Percentiles rank a stretch among this genome's conserved stretches.
These are phyloP conservation scores for Terrapene triunguis DNA, from an alignment of 2,113 vertebrate species.

Conservation along the genomic window DNA sequence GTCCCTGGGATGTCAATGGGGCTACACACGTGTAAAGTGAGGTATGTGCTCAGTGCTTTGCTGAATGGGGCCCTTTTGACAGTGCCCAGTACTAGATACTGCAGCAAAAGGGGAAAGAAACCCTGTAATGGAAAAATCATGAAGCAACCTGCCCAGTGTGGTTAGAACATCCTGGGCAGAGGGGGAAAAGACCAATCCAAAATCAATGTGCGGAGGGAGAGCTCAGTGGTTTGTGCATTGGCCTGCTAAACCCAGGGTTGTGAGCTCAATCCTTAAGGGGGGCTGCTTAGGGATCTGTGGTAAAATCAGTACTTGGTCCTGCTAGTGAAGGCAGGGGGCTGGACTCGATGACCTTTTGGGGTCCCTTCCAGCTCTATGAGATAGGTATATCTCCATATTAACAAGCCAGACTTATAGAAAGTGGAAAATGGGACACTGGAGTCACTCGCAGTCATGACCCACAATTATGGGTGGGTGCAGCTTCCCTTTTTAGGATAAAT, in stretches of 20 bases:
- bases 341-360: no score
- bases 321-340: no score
- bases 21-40: neutral
- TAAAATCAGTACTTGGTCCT: no score
- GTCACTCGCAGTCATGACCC: neutral
- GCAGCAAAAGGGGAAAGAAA: neutral
- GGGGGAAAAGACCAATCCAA: neutral
- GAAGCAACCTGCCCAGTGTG: no score
- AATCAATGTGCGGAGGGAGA: neutral
- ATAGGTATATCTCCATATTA: no score
- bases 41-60: neutral
- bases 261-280: no score
- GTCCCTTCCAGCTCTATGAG: no score
- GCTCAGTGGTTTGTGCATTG: no score
- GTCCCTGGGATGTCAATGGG: rapidly evolving
- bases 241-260: no score
- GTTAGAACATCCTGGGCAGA: neutral
- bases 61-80: neutral
- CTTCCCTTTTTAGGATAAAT: no score
- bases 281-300: no score
- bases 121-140: neutral
- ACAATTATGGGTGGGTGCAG: no score
- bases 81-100: neutral
- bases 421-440: neutral
- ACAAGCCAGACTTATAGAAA: neutral